Base-by-base conservation (phyloP, 2,888 invertebrate species). In the Bombylius major region DNA sequence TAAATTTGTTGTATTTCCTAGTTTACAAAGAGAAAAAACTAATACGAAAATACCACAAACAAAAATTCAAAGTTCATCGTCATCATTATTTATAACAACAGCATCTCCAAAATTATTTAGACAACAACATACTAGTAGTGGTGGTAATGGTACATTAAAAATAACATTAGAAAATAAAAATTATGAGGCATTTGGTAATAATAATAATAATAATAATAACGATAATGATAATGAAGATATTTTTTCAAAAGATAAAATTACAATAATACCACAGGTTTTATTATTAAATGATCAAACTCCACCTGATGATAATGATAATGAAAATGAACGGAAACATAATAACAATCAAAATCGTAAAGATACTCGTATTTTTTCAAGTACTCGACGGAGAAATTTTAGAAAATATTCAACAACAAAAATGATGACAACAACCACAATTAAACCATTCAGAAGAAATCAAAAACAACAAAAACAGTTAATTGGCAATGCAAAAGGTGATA, bases 1-100 rank as follows among this genome's bases (percentile, higher is more conserved):
- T 5, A 74, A 74, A 61, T 74, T 74, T 60, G 74, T 74, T 13
- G 73, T 74, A 3, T 74, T 74, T 52, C 74, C 74, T 8, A 73
- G 70, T 58, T 60, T 73, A 32, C 70, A 72, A 53, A 69, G 70
- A 50, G 69, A 71, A 13, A 66, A 67, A 42, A 56, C 60, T 12
- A 51, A 56, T 5, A 56, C 62, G 1, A 50, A 57, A 11, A 4
- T 4, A 11, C 39, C 8, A 42, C 8, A 11, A 12, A 50, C 59
- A 5, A 63, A 58, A 12, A 57, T 54, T 7, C 53, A 59, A 7
- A 58, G 55, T 67, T 4, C 68, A 67, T 51, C 69, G 68, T 47
- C 69, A 5, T 51, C 34, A 5, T 14, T 48, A 45, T 23, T 44
- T 32, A 36, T 39, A 13, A 12, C 12, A 45, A 4, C 36, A 13